Evolutionary conservation across 1,140 invertebrate genomes (phyloP).

Genomic region (Ceratosolen fusciceps): DNA sequence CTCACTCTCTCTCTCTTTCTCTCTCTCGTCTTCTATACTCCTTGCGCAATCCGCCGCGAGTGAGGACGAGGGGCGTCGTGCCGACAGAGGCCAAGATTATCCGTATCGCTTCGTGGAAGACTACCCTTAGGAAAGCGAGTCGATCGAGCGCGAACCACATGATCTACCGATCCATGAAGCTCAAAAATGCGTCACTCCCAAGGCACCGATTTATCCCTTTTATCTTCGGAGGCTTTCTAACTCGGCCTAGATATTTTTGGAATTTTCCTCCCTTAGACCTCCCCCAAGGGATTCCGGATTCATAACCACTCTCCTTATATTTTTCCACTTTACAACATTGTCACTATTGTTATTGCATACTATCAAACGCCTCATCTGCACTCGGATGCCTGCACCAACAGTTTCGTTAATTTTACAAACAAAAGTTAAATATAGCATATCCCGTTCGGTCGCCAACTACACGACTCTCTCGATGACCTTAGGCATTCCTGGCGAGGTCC

Average conservation of each 20-base stretch:
- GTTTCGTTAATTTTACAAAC: too few species aligned
- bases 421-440: too few species aligned
- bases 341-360: neutral
- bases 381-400: too few species aligned
- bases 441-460: too few species aligned
- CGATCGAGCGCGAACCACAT: slow-evolving; percentile 45
- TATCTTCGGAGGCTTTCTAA: slow-evolving; percentile 25
- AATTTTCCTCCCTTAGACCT: neutral
- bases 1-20: too few species aligned
- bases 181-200: slow-evolving; percentile 37
- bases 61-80: neutral
- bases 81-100: slow-evolving; percentile 16
- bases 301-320: neutral
- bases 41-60: too few species aligned
- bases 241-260: neutral
- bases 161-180: neutral
- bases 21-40: too few species aligned
- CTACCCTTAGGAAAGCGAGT: slow-evolving; percentile 34
- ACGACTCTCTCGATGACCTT: too few species aligned
- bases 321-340: neutral
- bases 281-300: neutral
- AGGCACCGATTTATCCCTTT: neutral
- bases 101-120: slow-evolving; percentile 46
- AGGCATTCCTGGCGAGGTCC: too few species aligned
- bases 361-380: too few species aligned